Conservation (phyloP, 2,113 vertebrate genomes). For the Dipodomys merriami region DNA sequence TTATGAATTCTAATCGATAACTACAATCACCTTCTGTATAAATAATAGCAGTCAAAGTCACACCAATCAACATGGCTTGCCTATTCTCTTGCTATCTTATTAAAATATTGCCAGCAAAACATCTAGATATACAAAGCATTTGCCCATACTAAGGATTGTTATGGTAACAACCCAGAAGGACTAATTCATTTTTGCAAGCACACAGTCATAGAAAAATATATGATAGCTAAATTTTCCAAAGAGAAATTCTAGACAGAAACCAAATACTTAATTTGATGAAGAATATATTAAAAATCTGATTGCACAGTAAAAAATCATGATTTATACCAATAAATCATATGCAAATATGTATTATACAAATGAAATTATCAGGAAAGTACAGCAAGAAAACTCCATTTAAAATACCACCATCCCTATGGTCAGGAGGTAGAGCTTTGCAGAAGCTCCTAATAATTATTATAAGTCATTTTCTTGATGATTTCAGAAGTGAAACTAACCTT, state of each 20-base stretch:
- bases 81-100: slow-evolving; percentile 33
- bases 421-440: not conserved
- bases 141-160: not conserved
- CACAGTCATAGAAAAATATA: not conserved
- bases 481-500: slow-evolving; percentile 31
- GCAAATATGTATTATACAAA: not conserved
- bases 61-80: not conserved
- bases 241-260: not conserved
- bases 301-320: not conserved
- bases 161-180: slow-evolving; percentile 45
- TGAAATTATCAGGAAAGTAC: slow-evolving; percentile 14
- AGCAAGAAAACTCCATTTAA: slow-evolving; percentile 35
- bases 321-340: not conserved
- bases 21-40: not conserved
- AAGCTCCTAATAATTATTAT: not conserved
- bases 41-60: slow-evolving; percentile 7
- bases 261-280: slow-evolving; percentile 24
- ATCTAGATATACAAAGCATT: slow-evolving; percentile 39
- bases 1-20: not conserved
- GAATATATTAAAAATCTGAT: slow-evolving; percentile 16
- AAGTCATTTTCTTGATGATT: slow-evolving; percentile 8
- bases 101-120: slow-evolving; percentile 36
- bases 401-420: not conserved
- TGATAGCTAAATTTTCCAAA: not conserved
- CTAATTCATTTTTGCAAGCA: slow-evolving; percentile 52